Evolutionary conservation across 1,140 invertebrate genomes (phyloP), one percentile per base, ranked within the genome.

Genomic region (Sycophila sp.): DNA sequence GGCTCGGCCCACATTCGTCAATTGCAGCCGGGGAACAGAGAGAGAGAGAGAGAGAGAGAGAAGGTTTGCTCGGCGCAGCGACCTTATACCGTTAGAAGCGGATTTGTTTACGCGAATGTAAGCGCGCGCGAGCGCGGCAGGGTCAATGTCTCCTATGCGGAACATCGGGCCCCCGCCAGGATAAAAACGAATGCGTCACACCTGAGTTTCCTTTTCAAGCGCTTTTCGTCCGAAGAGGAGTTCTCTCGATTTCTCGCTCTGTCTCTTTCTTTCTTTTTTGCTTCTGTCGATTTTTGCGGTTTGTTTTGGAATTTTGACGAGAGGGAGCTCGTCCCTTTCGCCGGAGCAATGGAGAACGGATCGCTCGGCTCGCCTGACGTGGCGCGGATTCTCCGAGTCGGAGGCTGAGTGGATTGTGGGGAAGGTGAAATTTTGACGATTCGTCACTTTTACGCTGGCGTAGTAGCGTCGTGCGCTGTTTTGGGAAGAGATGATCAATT

Each of bases 141-240:
- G 80, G 80, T 82, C 81, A 81, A 82, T 77, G 81, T 72, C 80
- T 81, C 47, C 66, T 80, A 82, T 82, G 77, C 79, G 78, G 81
- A 82, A 76, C 81, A 55, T 11, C 66, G 55, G 19, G 30, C 24
- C 11, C 8, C 5, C 13, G 40, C 28, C 38, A 22, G 51, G 74
- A 76, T 81, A 81, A 83, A 81, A 81, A 83, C 80, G 76, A 81
- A 82, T 78, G 78, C 81, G 79, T 83, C 80, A 82, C n/a, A n/a
- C 81, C 75, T 75, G 77, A 80, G 78, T 82, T 83, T 81, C 78
- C 77, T 81, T 82, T 82, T 82, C 80, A 77, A 80, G 36, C 19
- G 19, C 17, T 45, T 36, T 30, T 55, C 34, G 17, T 6, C 24
- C n/a, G n/a, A n/a, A n/a, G n/a, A n/a, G 36, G 0, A 11, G 42